These are phyloP conservation scores for Bubo bubo DNA, from an alignment of 2,113 vertebrate genomes.

Conservation along the genomic window DNA sequence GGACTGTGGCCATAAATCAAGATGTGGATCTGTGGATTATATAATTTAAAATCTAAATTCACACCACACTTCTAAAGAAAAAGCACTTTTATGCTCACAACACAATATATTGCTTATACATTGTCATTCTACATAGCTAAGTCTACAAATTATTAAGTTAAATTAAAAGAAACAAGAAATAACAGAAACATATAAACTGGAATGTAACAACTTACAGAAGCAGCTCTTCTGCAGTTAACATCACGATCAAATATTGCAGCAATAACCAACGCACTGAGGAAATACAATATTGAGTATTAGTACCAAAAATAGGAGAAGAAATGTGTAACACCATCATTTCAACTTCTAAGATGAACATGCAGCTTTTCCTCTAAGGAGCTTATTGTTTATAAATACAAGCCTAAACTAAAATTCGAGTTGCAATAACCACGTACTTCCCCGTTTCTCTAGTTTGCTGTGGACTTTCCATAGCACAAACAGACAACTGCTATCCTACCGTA, in stretches of 20 bases:
- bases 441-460: neutral
- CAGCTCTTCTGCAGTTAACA: conserved; percentile 88
- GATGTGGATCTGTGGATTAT: neutral
- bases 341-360: neutral
- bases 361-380: neutral
- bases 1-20: neutral
- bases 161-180: neutral
- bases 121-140: neutral
- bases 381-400: neutral
- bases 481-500: neutral
- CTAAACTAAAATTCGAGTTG: neutral
- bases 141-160: neutral
- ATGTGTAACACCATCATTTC: neutral
- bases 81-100: neutral
- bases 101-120: neutral
- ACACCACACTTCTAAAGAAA: neutral
- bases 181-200: neutral
- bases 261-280: conserved; percentile 84
- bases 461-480: neutral
- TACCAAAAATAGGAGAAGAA: neutral
- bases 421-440: neutral
- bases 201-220: conserved; percentile 81
- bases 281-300: neutral
- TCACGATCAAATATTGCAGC: conserved; percentile 87
- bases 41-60: neutral